Evolutionary conservation across 2,113 vertebrate genomes (phyloP).

Genomic region (Spea bombifrons): DNA sequence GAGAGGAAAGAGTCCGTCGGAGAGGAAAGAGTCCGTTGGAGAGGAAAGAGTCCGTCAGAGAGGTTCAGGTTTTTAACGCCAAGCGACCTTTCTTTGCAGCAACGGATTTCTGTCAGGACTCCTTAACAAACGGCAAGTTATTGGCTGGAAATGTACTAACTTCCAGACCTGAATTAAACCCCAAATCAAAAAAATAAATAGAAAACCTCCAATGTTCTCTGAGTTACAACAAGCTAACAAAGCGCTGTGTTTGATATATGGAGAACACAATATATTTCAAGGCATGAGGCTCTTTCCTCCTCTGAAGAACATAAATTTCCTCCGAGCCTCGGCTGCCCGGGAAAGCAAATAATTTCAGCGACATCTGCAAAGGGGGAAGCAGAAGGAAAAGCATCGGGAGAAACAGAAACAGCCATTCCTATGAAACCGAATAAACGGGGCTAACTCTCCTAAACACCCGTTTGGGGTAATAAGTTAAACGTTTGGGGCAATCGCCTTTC

Average conservation of each 20-base stretch:
- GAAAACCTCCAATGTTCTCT: conserved; percentile 60
- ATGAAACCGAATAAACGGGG: neutral
- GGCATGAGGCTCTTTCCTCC: conserved; percentile 50
- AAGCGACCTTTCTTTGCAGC: conserved; percentile 60
- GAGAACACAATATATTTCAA: conserved; percentile 61
- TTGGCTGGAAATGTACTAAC: conserved; percentile 62
- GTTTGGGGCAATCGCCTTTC: no score
- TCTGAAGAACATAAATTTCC: conserved; percentile 53
- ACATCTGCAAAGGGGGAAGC: neutral
- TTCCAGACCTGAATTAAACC: conserved; percentile 63
- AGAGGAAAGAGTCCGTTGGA: conserved; percentile 25
- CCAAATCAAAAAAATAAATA: conserved; percentile 64
- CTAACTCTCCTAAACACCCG: no score
- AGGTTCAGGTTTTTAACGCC: conserved; percentile 56
- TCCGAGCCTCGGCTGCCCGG: conserved; percentile 29
- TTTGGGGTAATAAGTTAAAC: no score
- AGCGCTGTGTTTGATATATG: conserved; percentile 58
- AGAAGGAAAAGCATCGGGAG: neutral
- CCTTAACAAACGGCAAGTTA: conserved; percentile 63
- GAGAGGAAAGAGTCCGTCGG: neutral
- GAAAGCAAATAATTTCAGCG: neutral
- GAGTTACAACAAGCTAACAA: conserved; percentile 60
- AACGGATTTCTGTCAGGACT: conserved; percentile 61
- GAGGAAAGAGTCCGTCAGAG: conserved; percentile 3
- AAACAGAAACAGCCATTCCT: neutral